phyloP scores from a whole-genome alignment of 2,888 invertebrate genomes.

The Caradrina kadenii region DNA sequence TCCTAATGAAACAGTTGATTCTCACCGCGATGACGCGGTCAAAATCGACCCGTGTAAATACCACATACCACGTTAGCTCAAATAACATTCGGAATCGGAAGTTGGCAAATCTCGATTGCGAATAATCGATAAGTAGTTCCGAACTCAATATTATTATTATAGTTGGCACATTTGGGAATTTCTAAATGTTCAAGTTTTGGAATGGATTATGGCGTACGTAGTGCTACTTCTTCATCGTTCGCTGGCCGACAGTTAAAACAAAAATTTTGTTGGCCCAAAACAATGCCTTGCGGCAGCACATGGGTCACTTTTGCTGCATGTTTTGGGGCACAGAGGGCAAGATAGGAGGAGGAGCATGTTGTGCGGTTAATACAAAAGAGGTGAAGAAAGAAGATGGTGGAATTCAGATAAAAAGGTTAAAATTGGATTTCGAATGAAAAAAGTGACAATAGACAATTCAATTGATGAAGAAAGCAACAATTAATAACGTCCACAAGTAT shows the following conservation, averaged over 20 bases:
- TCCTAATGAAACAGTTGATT: neutral
- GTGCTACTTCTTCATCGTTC: no score
- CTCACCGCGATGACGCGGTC: neutral
- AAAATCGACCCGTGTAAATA: neutral
- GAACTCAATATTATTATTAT: constrained; percentile 48
- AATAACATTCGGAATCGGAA: constrained; percentile 21
- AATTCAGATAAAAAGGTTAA: neutral
- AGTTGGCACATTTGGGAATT: constrained; percentile 11
- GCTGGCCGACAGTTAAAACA: no score
- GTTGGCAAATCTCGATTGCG: constrained; percentile 36
- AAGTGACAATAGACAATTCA: no score
- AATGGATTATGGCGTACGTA: constrained; percentile 19
- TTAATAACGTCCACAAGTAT: no score
- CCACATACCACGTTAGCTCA: constrained; percentile 21
- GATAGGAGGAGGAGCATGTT: no score
- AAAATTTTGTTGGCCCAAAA: no score
- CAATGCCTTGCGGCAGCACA: no score
- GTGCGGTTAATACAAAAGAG: neutral
- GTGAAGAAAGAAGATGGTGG: neutral
- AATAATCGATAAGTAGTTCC: constrained; percentile 46
- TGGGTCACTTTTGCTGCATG: no score
- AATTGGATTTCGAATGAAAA: neutral
- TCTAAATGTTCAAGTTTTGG: constrained; percentile 22
- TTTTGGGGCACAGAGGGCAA: no score
- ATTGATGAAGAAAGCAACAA: no score